A percentile compares a stretch with the other conserved stretches of the same genome.
Evolutionary conservation across 2,113 vertebrate genomes (phyloP).

Genomic region (Sinocyclocheilus grahami): DNA sequence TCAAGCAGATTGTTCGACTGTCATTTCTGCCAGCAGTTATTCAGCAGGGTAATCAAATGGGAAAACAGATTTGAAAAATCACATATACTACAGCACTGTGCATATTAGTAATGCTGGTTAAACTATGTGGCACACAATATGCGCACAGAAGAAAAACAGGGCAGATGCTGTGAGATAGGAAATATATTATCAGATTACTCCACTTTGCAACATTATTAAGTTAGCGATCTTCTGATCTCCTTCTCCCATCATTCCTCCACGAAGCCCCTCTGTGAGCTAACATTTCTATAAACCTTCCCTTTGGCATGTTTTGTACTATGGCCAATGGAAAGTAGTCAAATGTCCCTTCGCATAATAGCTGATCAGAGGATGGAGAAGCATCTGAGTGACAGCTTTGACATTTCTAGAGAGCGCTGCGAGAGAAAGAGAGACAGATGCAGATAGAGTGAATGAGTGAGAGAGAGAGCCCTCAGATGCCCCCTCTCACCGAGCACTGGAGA

Average conservation of each 20-base stretch:
- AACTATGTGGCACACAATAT: background rate
- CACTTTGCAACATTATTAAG: background rate
- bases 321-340: conserved; percentile 41
- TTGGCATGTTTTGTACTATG: conserved; percentile 25
- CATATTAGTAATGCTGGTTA: background rate
- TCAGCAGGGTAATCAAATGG: background rate
- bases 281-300: conserved; percentile 33
- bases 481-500: conserved; percentile 7
- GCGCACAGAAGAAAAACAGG: background rate
- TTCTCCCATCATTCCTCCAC: background rate
- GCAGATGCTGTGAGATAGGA: background rate
- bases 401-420: conserved; percentile 33
- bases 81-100: background rate
- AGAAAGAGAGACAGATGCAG: conserved; percentile 27
- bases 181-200: background rate
- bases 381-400: conserved; percentile 48
- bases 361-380: conserved; percentile 24
- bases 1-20: conserved; percentile 4
- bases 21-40: conserved; percentile 23
- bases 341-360: conserved; percentile 41
- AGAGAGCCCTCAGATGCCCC: background rate
- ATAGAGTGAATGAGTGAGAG: background rate
- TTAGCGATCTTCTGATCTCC: background rate
- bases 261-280: conserved; percentile 10
- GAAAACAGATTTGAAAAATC: background rate